Evolutionary conservation across 2,888 invertebrate genomes (phyloP).

Genomic region (Tenthredo livida): DNA sequence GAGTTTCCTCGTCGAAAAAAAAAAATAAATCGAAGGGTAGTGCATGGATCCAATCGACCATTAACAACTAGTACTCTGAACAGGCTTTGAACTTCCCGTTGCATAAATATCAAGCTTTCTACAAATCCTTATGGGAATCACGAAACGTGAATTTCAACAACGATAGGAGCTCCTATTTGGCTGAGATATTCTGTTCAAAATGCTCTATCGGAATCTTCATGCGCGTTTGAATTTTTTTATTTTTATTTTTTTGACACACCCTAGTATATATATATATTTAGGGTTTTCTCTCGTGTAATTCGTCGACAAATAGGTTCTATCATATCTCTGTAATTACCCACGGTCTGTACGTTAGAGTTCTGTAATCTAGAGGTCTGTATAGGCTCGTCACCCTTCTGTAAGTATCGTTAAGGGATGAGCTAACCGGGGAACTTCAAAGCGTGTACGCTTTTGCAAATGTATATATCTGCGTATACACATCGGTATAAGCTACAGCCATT

Average conservation of each 20-base stretch:
- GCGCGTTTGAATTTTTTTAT: no score
- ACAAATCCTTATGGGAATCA: not conserved
- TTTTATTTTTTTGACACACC: no score
- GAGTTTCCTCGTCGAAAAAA: not conserved
- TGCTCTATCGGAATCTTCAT: no score
- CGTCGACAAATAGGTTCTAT: not conserved
- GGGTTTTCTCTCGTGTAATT: slow-evolving; percentile 24
- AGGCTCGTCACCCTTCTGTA: slow-evolving; percentile 41
- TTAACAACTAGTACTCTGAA: not conserved
- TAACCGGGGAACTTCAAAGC: slow-evolving; percentile 38
- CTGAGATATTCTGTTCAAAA: no score
- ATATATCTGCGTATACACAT: not conserved
- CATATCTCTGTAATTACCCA: slow-evolving; percentile 35
- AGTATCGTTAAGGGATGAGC: slow-evolving; percentile 39
- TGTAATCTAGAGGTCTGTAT: slow-evolving; percentile 36
- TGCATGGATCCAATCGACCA: slow-evolving; percentile 2
- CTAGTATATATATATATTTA: not conserved
- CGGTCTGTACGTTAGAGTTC: not conserved
- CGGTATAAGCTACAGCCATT: slow-evolving; percentile 25
- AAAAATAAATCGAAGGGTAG: not conserved
- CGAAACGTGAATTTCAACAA: not conserved
- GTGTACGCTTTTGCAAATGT: slow-evolving; percentile 20
- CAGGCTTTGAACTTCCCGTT: not conserved
- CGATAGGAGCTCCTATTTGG: no score
- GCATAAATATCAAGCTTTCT: not conserved